phyloP scores from a whole-genome alignment of 2,113 vertebrate genomes.

The Archilochus colubris region DNA sequence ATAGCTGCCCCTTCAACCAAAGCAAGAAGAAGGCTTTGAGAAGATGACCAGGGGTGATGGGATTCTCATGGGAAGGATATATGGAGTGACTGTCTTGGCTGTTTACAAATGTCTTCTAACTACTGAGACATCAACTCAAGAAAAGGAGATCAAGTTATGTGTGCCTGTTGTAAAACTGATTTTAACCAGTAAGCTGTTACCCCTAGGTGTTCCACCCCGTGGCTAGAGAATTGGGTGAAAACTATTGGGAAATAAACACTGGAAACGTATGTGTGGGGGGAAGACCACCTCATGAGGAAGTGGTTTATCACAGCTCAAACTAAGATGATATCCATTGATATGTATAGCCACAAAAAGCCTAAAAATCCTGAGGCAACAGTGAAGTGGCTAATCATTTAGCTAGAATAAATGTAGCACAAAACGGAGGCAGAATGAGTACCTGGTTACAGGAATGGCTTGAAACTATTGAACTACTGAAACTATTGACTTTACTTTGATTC shows the following conservation, averaged over 20 bases:
- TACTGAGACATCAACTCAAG: neutral
- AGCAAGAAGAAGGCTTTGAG: neutral
- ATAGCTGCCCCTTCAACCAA: neutral
- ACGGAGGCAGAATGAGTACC: neutral
- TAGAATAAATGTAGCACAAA: neutral
- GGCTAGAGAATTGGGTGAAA: neutral
- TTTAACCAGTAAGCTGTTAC: neutral
- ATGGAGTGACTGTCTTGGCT: neutral
- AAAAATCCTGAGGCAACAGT: neutral
- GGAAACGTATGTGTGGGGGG: neutral
- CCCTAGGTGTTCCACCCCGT: neutral
- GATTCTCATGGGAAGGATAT: neutral
- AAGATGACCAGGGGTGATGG: fast-evolving
- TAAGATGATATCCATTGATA: neutral
- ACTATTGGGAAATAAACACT: neutral
- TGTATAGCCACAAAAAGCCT: neutral
- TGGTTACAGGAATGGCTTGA: neutral
- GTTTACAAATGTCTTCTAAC: neutral
- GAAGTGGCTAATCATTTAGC: neutral
- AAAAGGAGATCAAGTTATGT: neutral
- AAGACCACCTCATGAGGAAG: neutral
- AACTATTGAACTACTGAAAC: neutral
- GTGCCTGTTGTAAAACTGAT: neutral
- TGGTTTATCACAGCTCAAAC: neutral
- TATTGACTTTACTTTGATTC: neutral